Evolutionary conservation across 2,797 vertebrate genomes (phyloP).

Genomic region (Syngnathus acus): DNA sequence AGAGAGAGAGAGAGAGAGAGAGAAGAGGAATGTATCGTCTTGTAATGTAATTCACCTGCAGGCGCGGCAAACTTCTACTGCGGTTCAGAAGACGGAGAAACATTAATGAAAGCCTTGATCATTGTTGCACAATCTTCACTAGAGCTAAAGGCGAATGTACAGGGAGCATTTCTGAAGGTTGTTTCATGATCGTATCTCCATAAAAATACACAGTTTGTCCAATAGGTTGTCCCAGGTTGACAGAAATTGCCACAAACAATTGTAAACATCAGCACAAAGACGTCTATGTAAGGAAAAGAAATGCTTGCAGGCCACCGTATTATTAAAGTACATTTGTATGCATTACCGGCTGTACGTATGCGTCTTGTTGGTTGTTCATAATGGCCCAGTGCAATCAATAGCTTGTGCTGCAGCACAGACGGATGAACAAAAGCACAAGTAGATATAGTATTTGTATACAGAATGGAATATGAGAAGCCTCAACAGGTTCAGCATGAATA

Average conservation of each 20-base stretch:
- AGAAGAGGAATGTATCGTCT: slow-evolving; percentile 13
- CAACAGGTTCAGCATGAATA: no score
- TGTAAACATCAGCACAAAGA: neutral
- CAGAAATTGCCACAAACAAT: slow-evolving; percentile 16
- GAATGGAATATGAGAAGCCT: neutral
- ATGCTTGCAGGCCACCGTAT: neutral
- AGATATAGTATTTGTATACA: neutral
- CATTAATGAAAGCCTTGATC: slow-evolving; percentile 51
- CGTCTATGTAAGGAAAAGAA: neutral
- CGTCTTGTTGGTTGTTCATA: slow-evolving; percentile 34
- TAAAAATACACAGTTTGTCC: no score
- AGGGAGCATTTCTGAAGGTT: slow-evolving; percentile 19
- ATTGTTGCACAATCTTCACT: slow-evolving; percentile 44
- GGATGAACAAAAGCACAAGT: neutral
- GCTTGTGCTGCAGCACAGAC: slow-evolving; percentile 46
- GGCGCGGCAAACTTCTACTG: slow-evolving; percentile 39
- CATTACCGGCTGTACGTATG: slow-evolving; percentile 13
- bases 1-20: neutral
- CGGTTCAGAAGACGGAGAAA: slow-evolving; percentile 31
- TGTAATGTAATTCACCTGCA: slow-evolving; percentile 34
- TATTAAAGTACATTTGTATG: slow-evolving; percentile 26
- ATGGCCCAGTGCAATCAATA: slow-evolving; percentile 55
- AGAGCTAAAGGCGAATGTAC: slow-evolving; percentile 19
- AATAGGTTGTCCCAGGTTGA: slow-evolving; percentile 8
- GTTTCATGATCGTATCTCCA: slow-evolving; percentile 1